Conservation (phyloP, 2,888 invertebrate genomes). For the Limnephilus marmoratus region DNA sequence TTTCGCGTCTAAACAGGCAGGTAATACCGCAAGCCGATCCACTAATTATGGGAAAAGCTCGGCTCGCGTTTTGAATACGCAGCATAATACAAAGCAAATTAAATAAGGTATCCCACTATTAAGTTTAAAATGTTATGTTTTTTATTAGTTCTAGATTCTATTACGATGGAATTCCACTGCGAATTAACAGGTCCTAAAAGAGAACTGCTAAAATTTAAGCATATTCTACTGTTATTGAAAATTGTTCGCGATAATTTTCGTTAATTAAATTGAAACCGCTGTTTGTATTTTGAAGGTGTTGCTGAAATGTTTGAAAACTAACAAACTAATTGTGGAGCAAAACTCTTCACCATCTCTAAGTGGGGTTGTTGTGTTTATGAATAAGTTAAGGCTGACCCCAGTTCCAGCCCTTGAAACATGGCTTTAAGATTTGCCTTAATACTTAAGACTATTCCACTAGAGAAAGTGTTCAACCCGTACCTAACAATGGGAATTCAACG, state of each 20-base stretch:
- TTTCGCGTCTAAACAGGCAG: too few relatives aligned
- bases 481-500: constrained; percentile 20
- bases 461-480: constrained; percentile 3
- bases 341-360: not conserved
- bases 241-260: not conserved
- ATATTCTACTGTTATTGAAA: not conserved
- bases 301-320: not conserved
- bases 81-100: not conserved
- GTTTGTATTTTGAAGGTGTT: constrained; percentile 2
- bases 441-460: constrained; percentile 36
- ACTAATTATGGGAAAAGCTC: too few relatives aligned
- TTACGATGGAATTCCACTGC: not conserved
- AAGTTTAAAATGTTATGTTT: not conserved
- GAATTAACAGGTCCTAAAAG: not conserved
- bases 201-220: not conserved
- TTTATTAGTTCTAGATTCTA: not conserved
- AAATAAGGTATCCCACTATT: not conserved
- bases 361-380: not conserved
- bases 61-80: too few relatives aligned
- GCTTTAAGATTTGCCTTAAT: constrained; percentile 12
- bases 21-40: too few relatives aligned
- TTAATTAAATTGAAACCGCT: not conserved
- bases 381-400: constrained; percentile 3
- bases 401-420: not conserved
- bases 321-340: not conserved